Conservation (phyloP, 37 sponge, comb jelly and placozoan species). For the Dysidea cf. avara region DNA sequence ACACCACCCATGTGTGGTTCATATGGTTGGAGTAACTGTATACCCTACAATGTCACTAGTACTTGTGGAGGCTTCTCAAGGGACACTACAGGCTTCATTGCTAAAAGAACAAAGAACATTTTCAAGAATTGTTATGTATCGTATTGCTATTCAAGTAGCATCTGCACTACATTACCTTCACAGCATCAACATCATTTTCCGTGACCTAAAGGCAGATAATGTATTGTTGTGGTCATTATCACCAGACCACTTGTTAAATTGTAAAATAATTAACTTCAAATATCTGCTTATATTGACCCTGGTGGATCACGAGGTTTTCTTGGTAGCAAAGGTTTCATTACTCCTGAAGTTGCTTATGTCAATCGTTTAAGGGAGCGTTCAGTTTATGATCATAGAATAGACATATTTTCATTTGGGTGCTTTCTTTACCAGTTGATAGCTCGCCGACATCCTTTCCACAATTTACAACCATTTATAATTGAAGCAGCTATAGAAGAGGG, state of each 20-base stretch:
- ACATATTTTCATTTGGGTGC: constrained; percentile 86
- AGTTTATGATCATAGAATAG: constrained; percentile 74
- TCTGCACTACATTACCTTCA: constrained; percentile 82
- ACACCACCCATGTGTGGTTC: constrained; percentile 77
- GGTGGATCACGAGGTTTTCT: constrained; percentile 64
- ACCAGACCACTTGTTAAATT: constrained; percentile 67
- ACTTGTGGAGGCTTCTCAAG: constrained; percentile 81
- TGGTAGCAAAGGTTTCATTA: constrained; percentile 89
- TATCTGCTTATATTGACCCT: constrained; percentile 67
- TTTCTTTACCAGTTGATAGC: constrained; percentile 85
- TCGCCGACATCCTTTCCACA: constrained; percentile 67
- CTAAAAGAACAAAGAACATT: constrained; percentile 56
- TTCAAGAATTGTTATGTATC: constrained; percentile 61
- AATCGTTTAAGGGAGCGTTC: constrained; percentile 64
- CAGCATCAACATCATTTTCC: constrained; percentile 68
- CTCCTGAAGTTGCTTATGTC: constrained; percentile 84
- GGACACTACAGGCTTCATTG: constrained; percentile 65
- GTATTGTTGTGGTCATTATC: constrained; percentile 89
- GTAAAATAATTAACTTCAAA: constrained; percentile 89
- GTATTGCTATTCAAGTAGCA: constrained; percentile 81
- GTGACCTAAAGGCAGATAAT: constrained; percentile 89
- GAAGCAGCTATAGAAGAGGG: constrained; percentile 49
- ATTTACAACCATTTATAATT: constrained; percentile 52
- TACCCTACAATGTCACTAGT: constrained; percentile 84
- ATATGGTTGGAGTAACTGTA: constrained; percentile 76